Base-by-base conservation (phyloP, 2,113 vertebrate genomes). In the Oxyura jamaicensis region DNA sequence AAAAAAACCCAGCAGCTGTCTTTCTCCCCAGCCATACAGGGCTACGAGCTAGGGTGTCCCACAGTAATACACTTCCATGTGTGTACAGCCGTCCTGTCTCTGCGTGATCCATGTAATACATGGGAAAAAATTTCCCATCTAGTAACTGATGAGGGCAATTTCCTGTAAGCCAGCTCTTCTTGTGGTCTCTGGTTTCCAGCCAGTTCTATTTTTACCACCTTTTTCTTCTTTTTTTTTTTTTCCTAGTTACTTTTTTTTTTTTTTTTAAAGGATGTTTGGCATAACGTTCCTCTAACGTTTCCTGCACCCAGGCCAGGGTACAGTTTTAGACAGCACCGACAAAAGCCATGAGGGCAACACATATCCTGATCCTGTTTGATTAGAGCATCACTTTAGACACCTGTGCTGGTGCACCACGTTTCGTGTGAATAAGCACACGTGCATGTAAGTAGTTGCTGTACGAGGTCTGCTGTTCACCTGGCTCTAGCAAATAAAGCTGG, bases 131-230 rank as follows among this genome's bases (percentile, higher is more conserved):
- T 5, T 44, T 96, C 91, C 80, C 65, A 14, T 96, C 52, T 86
- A 85, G 81, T 96, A 95, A 96, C 89, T 87, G 90, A 94, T 94
- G 97, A 96, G 79, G 85, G 95, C 89, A 78, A 58, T 97, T 98
- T 98, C 97, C 96, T 97, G 96, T 94, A 78, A 83, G 84, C 82
- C 52, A 91, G 94, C 83, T 96, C 95, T 97, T 97, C 80, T 94
- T 96, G 82, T 97, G 96, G 81, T 95, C 91, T 86, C 95, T 98
- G 97, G 90, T 95, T 95, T 97, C 63, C 36, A 96, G 96, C 96
- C 97, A 98, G 78, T 92, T 97, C 96, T 98, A 96, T 98, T 98
- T 98, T 97, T 97, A 88, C 39, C 6, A 1, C 52, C 5, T 52
- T 55, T 90, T 95, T 86, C 74, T 90, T 62, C 6, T 44, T 83